Evolutionary conservation across 2,797 vertebrate species (phyloP), one percentile per base, ranked within the genome.

Genomic region (Rhyacichthys aspro): DNA sequence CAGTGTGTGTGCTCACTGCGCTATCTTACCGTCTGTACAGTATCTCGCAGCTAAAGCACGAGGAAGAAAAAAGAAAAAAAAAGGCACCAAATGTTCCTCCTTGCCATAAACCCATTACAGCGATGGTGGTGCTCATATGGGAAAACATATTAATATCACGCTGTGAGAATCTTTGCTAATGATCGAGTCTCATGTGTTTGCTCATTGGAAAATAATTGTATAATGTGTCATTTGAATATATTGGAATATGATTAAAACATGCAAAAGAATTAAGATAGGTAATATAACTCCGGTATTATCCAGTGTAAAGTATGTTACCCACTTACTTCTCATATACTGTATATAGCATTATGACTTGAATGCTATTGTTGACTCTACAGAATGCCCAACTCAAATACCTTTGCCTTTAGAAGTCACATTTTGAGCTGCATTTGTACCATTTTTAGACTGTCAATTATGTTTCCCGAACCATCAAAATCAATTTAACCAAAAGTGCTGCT

Each of bases 31-130:
- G 58, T 43, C 65, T 57, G 33, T 17, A 39, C 54, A 33, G 28
- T 56, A 43, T 59, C 59, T 67, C 62, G 71, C 62, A 44, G 73
- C 55, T 62, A 61, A 43, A 54, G 74, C 57, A 76, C 82, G 70
- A 72, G 46, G 59, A 67, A 52, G 84, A 77, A 67, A 74, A 74
- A 81, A 72, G 50, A 75, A 42, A 53, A 53, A 74, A 59, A 76
- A 82, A 79, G 59, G 47, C 44, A 44, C 11, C n/a, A 52, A 46
- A 53, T 60, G 44, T 58, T 67, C 59, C 43, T 59, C 34, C 23
- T 3, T 12, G 11, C 70, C 60, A 66, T 46, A 63, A 74, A 74
- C 43, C 63, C 68, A 43, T 71, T 59, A 76, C 70, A 64, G 78
- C 48, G 61, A 71, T 58, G 71, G 37, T 47, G 74, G 47, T 37